A percentile compares a stretch with the other conserved stretches of the same genome.
These are phyloP conservation scores for Drosophila leontia DNA, from an alignment of 1,140 invertebrate genomes.

Conservation along the genomic window DNA sequence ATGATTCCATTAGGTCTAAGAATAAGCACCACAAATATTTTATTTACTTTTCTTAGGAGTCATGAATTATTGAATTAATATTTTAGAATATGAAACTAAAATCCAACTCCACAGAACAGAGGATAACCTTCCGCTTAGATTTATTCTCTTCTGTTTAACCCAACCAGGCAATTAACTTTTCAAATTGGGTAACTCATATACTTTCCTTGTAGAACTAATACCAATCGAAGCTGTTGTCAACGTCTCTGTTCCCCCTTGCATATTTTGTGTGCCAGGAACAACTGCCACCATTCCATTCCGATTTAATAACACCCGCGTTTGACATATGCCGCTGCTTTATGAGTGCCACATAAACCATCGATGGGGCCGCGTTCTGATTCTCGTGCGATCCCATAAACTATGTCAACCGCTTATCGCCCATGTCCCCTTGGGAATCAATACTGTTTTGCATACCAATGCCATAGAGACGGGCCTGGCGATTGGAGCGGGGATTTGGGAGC, in stretches of 20 bases:
- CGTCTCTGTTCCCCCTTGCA: not conserved
- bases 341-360: constrained; percentile 51
- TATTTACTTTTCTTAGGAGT: no score
- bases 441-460: constrained; percentile 79
- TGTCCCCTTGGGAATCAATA: constrained; percentile 72
- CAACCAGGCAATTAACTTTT: not conserved
- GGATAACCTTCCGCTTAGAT: not conserved
- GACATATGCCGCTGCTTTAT: constrained; percentile 49
- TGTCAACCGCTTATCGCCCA: constrained; percentile 75
- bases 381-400: constrained; percentile 68
- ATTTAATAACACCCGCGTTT: constrained; percentile 41
- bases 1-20: no score
- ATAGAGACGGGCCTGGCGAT: constrained; percentile 49
- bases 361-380: constrained; percentile 29
- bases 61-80: no score
- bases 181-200: not conserved
- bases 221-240: constrained; percentile 19
- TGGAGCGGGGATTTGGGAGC: constrained; percentile 21
- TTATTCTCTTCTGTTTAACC: not conserved
- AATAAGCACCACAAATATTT: no score
- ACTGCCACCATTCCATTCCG: constrained; percentile 2
- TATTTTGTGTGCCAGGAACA: constrained; percentile 34
- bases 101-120: no score
- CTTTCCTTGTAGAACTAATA: constrained; percentile 1
- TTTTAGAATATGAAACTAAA: no score